Percentiles rank a stretch among this genome's conserved stretches.
phyloP scores from a whole-genome alignment of 30 jellyfish, hydroid and myxozoan species.

The Cassiopea xamachana region DNA sequence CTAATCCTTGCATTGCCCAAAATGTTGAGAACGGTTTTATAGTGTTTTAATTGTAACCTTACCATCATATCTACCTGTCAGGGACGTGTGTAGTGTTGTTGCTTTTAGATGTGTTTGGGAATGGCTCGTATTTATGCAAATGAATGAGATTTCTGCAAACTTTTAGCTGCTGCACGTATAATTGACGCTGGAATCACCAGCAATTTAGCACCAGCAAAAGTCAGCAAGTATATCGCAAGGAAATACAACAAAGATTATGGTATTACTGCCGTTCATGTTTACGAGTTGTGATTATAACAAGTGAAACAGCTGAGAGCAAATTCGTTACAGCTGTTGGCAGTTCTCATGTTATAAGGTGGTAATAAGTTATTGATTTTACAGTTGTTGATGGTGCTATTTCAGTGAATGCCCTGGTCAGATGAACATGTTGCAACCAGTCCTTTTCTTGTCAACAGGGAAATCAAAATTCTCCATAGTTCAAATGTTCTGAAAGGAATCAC shows the following conservation, averaged over 20 bases:
- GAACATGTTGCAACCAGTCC: background rate
- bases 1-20: constrained; percentile 8
- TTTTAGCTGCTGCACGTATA: background rate
- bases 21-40: constrained; percentile 1
- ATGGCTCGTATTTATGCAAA: background rate
- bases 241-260: too few relatives aligned
- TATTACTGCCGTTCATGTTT: too few relatives aligned
- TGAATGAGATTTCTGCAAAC: background rate
- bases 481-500: too few relatives aligned
- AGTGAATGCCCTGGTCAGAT: background rate
- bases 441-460: background rate
- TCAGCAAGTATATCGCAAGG: too few relatives aligned
- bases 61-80: background rate
- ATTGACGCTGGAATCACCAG: background rate
- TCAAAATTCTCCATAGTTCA: too few relatives aligned
- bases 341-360: too few relatives aligned
- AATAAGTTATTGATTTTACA: too few relatives aligned
- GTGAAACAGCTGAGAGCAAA: too few relatives aligned
- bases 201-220: background rate
- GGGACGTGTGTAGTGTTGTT: background rate
- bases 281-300: too few relatives aligned
- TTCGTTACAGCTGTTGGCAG: too few relatives aligned
- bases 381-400: too few relatives aligned
- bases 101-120: background rate
- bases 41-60: constrained; percentile 1